Conservation (phyloP, 2,888 invertebrate species). For the Idaea dimidiata region DNA sequence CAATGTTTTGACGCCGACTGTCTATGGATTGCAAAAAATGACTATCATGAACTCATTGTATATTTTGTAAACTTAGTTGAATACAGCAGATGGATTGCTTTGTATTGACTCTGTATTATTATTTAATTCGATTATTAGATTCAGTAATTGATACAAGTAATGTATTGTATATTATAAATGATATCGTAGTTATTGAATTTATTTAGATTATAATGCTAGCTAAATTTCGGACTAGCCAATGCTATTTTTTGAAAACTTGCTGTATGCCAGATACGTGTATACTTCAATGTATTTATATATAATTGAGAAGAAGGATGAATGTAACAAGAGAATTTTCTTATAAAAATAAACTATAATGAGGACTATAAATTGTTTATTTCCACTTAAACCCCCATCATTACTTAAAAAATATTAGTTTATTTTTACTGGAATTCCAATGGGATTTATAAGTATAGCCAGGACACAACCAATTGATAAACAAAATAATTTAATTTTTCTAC, state of each 20-base stretch:
- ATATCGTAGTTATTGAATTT: constrained; percentile 60
- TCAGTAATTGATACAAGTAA: constrained; percentile 50
- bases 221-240: constrained; percentile 77
- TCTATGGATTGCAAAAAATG: constrained; percentile 20
- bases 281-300: constrained; percentile 75
- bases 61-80: constrained; percentile 23
- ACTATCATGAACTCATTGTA: constrained; percentile 18
- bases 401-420: too few species aligned
- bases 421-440: too few species aligned
- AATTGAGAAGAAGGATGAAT: constrained; percentile 68
- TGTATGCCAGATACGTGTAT: constrained; percentile 65
- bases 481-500: too few species aligned
- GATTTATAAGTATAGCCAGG: too few species aligned
- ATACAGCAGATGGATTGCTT: constrained; percentile 24
- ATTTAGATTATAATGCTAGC: constrained; percentile 73
- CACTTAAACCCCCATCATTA: background rate
- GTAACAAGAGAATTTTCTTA: constrained; percentile 78
- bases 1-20: background rate
- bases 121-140: constrained; percentile 30
- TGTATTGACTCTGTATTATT: constrained; percentile 25
- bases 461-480: too few species aligned
- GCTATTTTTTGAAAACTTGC: constrained; percentile 77
- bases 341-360: constrained; percentile 78
- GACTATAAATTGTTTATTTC: constrained; percentile 34
- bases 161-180: constrained; percentile 65